Conservation (phyloP, 2,113 vertebrate genomes). For the Coracopsis vasa region DNA sequence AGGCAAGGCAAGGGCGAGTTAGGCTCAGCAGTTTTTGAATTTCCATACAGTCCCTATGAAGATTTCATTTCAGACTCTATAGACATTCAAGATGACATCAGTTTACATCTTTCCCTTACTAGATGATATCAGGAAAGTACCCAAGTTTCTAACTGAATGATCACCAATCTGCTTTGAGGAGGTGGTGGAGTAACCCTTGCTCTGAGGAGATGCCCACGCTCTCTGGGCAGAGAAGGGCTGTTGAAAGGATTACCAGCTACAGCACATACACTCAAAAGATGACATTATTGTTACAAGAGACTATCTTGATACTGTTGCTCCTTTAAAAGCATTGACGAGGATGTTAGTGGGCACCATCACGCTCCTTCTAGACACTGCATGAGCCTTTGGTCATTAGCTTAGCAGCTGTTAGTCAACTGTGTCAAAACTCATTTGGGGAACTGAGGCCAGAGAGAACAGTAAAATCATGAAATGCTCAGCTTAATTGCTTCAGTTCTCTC, state of each 20-base stretch:
- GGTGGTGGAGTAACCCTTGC: background rate
- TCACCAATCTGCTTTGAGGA: background rate
- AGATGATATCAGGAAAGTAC: background rate
- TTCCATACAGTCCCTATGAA: background rate
- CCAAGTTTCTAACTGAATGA: background rate
- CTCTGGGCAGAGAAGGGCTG: background rate
- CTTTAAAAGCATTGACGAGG: background rate
- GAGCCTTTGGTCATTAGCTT: background rate
- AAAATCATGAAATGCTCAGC: background rate
- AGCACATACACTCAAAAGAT: background rate
- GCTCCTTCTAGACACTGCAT: background rate
- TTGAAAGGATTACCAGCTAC: background rate
- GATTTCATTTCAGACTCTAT: background rate
- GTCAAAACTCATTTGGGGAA: background rate
- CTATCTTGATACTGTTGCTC: background rate
- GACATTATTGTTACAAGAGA: background rate
- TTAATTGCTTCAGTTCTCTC: background rate
- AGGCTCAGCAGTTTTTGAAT: background rate
- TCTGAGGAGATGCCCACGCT: background rate
- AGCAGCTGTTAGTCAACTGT: background rate
- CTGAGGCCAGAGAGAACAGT: background rate
- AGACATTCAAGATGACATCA: background rate
- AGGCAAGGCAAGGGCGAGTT: background rate
- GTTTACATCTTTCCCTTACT: background rate
- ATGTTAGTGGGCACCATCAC: background rate